These are phyloP conservation scores for Caenorhabditis elegans DNA, from an alignment of 1,140 invertebrate species.

Conservation along the genomic window DNA sequence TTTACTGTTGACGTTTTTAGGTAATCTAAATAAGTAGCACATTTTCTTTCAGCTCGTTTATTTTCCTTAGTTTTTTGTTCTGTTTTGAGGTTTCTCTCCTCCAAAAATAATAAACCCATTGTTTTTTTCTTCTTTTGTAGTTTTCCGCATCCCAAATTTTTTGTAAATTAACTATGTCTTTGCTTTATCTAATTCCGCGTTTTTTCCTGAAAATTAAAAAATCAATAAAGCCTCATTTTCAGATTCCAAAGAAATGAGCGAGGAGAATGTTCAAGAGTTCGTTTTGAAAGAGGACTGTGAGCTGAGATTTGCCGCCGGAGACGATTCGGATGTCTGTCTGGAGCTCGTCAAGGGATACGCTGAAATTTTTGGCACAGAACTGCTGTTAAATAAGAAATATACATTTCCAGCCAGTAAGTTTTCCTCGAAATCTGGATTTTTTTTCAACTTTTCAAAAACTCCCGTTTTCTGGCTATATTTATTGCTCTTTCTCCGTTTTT, in stretches of 20 bases:
- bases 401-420: slow-evolving; percentile 74
- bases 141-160: too few relatives aligned
- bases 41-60: background rate
- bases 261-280: slow-evolving; percentile 42
- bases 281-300: slow-evolving; percentile 48
- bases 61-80: background rate
- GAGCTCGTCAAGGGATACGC: slow-evolving; percentile 74
- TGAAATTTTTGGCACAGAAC: slow-evolving; percentile 94
- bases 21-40: too few relatives aligned
- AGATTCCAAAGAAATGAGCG: background rate
- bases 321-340: slow-evolving; percentile 54
- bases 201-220: too few relatives aligned
- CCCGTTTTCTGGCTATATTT: too few relatives aligned
- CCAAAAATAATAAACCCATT: background rate
- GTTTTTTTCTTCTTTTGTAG: too few relatives aligned
- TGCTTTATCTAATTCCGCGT: background rate
- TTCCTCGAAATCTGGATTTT: too few relatives aligned
- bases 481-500: too few relatives aligned
- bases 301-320: slow-evolving; percentile 43
- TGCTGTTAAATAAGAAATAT: slow-evolving; percentile 89
- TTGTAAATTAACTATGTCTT: too few relatives aligned
- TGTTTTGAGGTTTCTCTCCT: background rate
- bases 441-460: too few relatives aligned
- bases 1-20: background rate
- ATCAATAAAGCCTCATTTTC: too few relatives aligned